Percentiles rank a stretch among this genome's conserved stretches.
Evolutionary conservation across 2,797 vertebrate species (phyloP).

Genomic region (Gymnocypris eckloni): DNA sequence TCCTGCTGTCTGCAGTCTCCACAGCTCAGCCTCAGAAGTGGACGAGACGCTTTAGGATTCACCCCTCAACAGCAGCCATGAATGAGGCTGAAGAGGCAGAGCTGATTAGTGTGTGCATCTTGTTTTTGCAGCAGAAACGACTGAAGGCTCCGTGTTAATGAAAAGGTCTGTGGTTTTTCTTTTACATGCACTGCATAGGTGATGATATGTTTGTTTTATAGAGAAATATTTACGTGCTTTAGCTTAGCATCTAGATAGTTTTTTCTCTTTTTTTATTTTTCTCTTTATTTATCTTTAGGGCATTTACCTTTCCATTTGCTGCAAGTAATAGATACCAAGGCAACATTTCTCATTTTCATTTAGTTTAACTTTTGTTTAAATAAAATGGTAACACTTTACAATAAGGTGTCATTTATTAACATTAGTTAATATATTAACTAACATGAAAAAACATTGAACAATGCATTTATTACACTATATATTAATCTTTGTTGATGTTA

Average conservation of each 20-base stretch:
- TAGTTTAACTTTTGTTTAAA: too few species aligned
- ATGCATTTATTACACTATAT: too few species aligned
- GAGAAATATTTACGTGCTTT: background rate
- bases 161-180: background rate
- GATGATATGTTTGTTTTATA: background rate
- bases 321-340: background rate
- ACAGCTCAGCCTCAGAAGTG: background rate
- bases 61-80: background rate
- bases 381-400: too few species aligned
- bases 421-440: too few species aligned
- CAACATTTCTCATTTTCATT: background rate
- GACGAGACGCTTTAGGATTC: background rate
- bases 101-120: background rate
- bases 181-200: background rate
- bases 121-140: background rate
- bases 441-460: too few species aligned
- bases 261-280: too few species aligned
- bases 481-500: too few species aligned
- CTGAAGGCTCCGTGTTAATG: background rate
- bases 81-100: background rate
- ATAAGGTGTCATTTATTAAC: too few species aligned
- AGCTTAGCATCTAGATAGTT: background rate
- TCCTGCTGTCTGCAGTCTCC: constrained; percentile 14
- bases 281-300: background rate
- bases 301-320: background rate